phyloP scores from a whole-genome alignment of 2,113 vertebrate genomes.

The Rhinoptilus africanus region DNA sequence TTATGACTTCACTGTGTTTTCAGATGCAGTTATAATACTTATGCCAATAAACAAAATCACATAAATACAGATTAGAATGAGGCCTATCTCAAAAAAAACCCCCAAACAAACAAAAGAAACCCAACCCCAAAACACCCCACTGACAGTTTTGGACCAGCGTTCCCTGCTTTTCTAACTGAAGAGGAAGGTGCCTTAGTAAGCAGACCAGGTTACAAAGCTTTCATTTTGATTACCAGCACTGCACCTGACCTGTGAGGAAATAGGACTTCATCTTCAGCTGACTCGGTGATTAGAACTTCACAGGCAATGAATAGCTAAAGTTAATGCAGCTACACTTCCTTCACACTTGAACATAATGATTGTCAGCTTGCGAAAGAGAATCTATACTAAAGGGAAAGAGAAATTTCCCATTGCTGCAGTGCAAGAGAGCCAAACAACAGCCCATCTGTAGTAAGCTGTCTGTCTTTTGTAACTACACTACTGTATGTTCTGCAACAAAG shows the following conservation, averaged over 20 bases:
- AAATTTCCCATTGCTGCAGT: neutral
- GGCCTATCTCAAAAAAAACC: neutral
- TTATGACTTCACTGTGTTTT: neutral
- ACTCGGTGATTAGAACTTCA: neutral
- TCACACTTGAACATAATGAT: neutral
- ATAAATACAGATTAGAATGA: neutral
- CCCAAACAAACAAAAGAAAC: neutral
- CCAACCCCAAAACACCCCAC: neutral
- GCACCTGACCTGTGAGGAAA: neutral
- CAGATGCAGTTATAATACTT: neutral
- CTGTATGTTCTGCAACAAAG: neutral
- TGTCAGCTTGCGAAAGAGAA: neutral
- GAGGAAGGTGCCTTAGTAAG: neutral
- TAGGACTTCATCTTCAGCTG: neutral
- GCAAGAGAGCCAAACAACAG: neutral
- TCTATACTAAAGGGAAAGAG: neutral
- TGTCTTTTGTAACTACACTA: neutral
- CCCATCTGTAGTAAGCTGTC: neutral
- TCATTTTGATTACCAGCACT: neutral
- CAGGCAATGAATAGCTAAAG: neutral
- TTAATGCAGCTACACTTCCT: neutral
- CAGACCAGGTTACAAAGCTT: neutral
- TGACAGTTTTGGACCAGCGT: neutral
- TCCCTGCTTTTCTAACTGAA: neutral
- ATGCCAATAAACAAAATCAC: neutral